These are phyloP conservation scores for Distichodus sexfasciatus DNA, from an alignment of 2,797 vertebrate species.

Conservation along the genomic window DNA sequence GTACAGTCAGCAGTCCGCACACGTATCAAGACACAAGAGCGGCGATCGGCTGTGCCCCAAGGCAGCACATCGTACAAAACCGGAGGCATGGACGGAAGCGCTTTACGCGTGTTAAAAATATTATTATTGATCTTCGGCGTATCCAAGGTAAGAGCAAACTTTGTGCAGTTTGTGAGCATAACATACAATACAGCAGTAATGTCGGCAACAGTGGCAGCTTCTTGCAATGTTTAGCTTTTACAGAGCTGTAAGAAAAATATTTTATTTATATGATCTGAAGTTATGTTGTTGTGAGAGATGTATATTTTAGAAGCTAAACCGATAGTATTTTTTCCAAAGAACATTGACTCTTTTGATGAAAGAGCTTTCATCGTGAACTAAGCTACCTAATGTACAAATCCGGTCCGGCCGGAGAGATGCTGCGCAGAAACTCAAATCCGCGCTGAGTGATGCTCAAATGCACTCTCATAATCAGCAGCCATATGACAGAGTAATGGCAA, in stretches of 20 bases:
- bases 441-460: conserved; percentile 73
- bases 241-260: background rate
- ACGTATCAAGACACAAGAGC: conserved; percentile 56
- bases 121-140: conserved; percentile 59
- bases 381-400: conserved; percentile 70
- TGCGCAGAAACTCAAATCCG: too few relatives aligned
- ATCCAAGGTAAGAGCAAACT: conserved; percentile 57
- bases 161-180: conserved; percentile 19
- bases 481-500: conserved; percentile 56
- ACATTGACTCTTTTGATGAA: background rate
- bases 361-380: conserved; percentile 42
- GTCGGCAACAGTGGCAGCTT: conserved; percentile 19
- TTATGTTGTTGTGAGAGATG: too few relatives aligned
- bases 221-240: background rate
- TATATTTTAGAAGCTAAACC: too few relatives aligned
- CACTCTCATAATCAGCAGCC: conserved; percentile 59
- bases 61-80: conserved; percentile 46
- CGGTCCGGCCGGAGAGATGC: conserved; percentile 54
- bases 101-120: conserved; percentile 58
- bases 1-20: conserved; percentile 51
- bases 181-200: background rate
- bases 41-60: conserved; percentile 51
- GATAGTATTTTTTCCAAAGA: background rate
- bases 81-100: conserved; percentile 52
- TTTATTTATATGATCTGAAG: background rate